Conservation (phyloP, 2,888 invertebrate genomes). For the Tachina grossa region DNA sequence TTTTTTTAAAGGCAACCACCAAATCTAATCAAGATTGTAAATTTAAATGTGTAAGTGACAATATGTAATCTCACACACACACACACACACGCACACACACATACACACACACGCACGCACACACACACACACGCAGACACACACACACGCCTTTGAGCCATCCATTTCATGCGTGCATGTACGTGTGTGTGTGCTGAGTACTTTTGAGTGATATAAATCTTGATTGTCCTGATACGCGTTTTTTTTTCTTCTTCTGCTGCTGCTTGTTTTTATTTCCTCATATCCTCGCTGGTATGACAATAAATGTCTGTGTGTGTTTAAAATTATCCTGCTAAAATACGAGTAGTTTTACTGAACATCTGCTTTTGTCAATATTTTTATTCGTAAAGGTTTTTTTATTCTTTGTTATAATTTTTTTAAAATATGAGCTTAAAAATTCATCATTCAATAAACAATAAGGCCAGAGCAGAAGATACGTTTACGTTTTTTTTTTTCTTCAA, state of each 20-base stretch:
- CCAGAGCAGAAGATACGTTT: conserved; percentile 1
- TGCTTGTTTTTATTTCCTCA: conserved; percentile 42
- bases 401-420: not conserved
- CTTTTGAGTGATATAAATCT: conserved; percentile 71
- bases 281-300: conserved; percentile 59
- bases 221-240: conserved; percentile 63
- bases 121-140: conserved; percentile 23
- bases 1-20: conserved; percentile 41
- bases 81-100: conserved; percentile 21
- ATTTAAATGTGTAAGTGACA: conserved; percentile 27
- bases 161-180: not conserved
- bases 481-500: not conserved
- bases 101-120: conserved; percentile 19
- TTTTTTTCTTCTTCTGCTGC: conserved; percentile 55
- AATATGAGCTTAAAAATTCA: conserved; percentile 9
- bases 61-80: conserved; percentile 14
- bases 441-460: conserved; percentile 35
- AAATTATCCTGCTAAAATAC: conserved; percentile 38
- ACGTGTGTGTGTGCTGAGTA: not conserved
- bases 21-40: conserved; percentile 54
- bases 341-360: conserved; percentile 48
- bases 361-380: conserved; percentile 59
- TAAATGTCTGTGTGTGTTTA: conserved; percentile 19
- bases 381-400: conserved; percentile 24
- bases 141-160: conserved; percentile 1